A percentile compares a stretch with the other conserved stretches of the same genome.
phyloP scores from a whole-genome alignment of 2,888 invertebrate species.

The Minunthozetes semirufus region DNA sequence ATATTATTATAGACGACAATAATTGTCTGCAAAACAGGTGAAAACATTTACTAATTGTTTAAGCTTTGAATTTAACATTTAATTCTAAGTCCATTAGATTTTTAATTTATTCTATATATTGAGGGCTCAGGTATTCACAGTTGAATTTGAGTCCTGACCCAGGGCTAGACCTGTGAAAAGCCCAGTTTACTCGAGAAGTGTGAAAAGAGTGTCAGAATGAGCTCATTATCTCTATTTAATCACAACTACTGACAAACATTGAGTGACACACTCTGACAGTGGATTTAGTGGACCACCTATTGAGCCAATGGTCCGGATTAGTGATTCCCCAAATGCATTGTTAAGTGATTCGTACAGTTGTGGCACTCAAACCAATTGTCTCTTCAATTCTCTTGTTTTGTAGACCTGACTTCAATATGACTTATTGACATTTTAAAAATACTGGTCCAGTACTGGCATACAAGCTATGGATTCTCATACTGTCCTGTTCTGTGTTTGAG shows the following conservation, averaged over 20 bases:
- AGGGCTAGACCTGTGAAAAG: not conserved
- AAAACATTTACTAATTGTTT: too few relatives aligned
- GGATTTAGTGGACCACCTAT: conserved; percentile 1
- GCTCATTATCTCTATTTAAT: conserved; percentile 13
- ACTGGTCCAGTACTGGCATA: not conserved
- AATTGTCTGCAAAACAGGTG: too few relatives aligned
- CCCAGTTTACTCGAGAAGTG: not conserved
- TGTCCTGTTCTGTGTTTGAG: not conserved
- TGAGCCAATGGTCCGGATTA: conserved; percentile 2
- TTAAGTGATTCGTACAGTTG: not conserved
- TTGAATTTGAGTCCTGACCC: too few relatives aligned
- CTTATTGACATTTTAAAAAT: conserved; percentile 14
- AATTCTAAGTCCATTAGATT: too few relatives aligned
- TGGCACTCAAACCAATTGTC: not conserved
- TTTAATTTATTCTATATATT: too few relatives aligned
- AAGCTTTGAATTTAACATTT: too few relatives aligned
- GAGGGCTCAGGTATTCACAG: too few relatives aligned
- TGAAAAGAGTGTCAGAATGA: not conserved
- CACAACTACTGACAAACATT: not conserved
- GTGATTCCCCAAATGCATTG: not conserved
- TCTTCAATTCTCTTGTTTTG: not conserved
- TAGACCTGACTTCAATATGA: not conserved
- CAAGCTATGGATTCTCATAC: not conserved
- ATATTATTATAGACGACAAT: too few relatives aligned
- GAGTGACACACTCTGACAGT: conserved; percentile 11